phyloP scores from a whole-genome alignment of 2,797 vertebrate species.

The Lepilemur septentrionalis region DNA sequence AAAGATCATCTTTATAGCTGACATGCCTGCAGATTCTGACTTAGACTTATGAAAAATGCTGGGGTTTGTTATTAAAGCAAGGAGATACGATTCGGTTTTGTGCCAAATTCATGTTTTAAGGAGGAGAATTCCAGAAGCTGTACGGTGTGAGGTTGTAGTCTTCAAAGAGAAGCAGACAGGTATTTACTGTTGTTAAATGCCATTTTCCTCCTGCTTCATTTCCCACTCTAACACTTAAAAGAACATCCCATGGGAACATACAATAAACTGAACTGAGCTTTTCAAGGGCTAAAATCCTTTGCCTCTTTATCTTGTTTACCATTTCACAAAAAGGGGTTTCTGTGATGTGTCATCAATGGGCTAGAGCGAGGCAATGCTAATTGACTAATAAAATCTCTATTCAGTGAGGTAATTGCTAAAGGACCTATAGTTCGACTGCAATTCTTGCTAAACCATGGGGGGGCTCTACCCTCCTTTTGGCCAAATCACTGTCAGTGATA shows the following conservation, averaged over 20 bases:
- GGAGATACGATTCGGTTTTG: not conserved
- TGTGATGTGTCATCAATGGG: not conserved
- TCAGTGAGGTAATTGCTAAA: conserved; percentile 26
- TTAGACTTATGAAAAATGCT: not conserved
- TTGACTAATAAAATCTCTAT: conserved; percentile 49
- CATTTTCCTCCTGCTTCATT: not conserved
- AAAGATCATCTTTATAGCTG: conserved; percentile 43
- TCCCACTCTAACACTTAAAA: not conserved
- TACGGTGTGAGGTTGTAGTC: not conserved
- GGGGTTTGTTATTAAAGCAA: not conserved
- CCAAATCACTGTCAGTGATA: not conserved
- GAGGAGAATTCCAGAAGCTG: not conserved
- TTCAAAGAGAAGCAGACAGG: not conserved
- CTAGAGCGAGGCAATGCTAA: not conserved
- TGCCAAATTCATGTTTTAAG: not conserved
- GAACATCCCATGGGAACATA: not conserved
- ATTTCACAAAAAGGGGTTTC: conserved; percentile 35
- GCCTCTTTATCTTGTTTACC: not conserved
- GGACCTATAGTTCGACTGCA: not conserved
- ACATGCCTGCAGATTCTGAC: not conserved
- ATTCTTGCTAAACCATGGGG: not conserved
- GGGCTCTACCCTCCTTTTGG: not conserved
- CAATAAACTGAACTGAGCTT: not conserved
- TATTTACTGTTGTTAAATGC: not conserved
- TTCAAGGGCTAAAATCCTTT: not conserved